Evolutionary conservation across 2,888 invertebrate genomes (phyloP).

Genomic region (Rosalia funebris): DNA sequence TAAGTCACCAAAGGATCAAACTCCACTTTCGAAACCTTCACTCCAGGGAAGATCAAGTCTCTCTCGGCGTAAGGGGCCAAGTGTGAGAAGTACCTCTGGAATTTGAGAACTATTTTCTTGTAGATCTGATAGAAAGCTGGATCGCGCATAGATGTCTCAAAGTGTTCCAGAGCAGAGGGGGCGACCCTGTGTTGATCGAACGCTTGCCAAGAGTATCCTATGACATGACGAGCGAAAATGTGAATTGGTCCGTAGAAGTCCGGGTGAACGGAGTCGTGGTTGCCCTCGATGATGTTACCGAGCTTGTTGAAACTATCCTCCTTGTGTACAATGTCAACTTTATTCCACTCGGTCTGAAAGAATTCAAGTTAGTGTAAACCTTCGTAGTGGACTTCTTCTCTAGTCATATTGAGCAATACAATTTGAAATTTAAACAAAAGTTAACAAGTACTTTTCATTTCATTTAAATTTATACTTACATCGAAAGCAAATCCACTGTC

Average conservation of each 20-base stretch:
- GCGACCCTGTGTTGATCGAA: constrained; percentile 63
- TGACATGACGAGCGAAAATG: constrained; percentile 68
- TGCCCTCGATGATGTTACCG: constrained; percentile 74
- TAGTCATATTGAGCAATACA: constrained; percentile 65
- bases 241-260: constrained; percentile 66
- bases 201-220: constrained; percentile 64
- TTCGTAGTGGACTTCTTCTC: no score
- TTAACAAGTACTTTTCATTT: neutral
- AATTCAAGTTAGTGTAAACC: no score
- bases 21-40: constrained; percentile 70
- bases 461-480: constrained; percentile 47
- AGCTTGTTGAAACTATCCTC: constrained; percentile 73
- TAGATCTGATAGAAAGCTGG: constrained; percentile 71
- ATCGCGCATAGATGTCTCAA: constrained; percentile 64
- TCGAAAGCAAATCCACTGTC: constrained; percentile 66
- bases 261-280: constrained; percentile 70
- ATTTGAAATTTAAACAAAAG: constrained; percentile 41
- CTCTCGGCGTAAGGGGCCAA: constrained; percentile 72
- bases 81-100: constrained; percentile 69
- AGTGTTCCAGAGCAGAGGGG: constrained; percentile 74
- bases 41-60: constrained; percentile 69
- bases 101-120: constrained; percentile 70
- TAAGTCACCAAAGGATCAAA: constrained; percentile 75
- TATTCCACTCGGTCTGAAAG: constrained; percentile 8
- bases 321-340: constrained; percentile 60